These are phyloP conservation scores for Tanytarsus gracilentus DNA, from an alignment of 2,888 invertebrate species.

Conservation along the genomic window DNA sequence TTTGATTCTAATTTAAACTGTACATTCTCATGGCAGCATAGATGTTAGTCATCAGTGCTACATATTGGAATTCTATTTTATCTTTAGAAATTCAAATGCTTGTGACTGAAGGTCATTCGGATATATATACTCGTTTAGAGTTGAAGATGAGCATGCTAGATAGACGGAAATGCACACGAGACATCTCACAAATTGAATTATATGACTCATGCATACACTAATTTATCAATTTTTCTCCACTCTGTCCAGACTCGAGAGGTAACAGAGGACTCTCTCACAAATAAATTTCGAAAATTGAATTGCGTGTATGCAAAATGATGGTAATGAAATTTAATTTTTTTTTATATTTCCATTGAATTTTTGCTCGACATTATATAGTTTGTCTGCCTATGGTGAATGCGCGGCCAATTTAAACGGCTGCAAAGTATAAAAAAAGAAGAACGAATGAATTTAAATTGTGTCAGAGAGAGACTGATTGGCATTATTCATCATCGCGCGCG, in stretches of 20 bases:
- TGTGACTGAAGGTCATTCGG: no score
- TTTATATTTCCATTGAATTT: background rate
- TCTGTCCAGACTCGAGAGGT: background rate
- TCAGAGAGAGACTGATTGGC: constrained; percentile 15
- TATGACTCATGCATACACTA: background rate
- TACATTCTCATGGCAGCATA: no score
- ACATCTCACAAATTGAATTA: background rate
- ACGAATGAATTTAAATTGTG: background rate
- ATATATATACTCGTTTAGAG: no score
- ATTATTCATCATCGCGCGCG: constrained; percentile 10
- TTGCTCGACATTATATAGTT: no score
- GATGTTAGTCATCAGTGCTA: no score
- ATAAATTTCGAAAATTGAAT: background rate
- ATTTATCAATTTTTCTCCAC: no score
- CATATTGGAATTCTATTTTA: no score
- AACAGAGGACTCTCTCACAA: background rate
- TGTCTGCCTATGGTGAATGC: no score
- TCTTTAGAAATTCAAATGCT: no score
- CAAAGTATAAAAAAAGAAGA: background rate
- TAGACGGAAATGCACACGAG: background rate
- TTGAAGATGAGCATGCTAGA: no score
- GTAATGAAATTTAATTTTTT: background rate
- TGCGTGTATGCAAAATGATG: constrained; percentile 18
- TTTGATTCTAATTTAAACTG: no score
- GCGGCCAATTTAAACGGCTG: background rate